Percentiles rank a stretch among this genome's conserved stretches.
Conservation (phyloP, 2,113 vertebrate genomes). For the Probosciger aterrimus region DNA sequence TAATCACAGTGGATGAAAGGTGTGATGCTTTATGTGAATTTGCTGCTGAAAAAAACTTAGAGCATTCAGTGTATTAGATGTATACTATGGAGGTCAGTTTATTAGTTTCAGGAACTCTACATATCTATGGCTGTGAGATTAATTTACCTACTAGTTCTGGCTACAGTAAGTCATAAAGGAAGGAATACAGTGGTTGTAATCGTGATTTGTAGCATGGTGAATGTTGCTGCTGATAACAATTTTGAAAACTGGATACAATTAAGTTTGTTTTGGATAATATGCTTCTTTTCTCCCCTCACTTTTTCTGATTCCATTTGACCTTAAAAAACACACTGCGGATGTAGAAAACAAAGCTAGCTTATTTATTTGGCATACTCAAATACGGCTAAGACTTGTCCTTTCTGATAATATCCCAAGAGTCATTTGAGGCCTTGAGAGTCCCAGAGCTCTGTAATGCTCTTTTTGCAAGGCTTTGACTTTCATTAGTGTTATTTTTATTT, state of each 20-base stretch:
- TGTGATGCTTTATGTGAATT: not conserved
- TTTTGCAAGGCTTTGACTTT: not conserved
- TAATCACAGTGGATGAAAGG: not conserved
- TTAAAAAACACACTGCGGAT: not conserved
- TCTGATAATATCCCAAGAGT: not conserved
- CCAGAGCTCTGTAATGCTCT: not conserved
- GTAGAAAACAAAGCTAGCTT: not conserved
- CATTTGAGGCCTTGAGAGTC: not conserved
- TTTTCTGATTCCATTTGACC: not conserved
- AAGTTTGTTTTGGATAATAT: not conserved
- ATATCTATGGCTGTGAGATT: not conserved
- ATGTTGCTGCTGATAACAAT: not conserved
- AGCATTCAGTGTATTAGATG: not conserved
- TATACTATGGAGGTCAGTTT: not conserved
- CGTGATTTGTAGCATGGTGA: not conserved
- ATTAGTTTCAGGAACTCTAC: not conserved
- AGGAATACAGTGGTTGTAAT: not conserved
- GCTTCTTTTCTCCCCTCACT: not conserved
- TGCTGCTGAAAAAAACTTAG: not conserved
- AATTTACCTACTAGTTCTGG: not conserved
- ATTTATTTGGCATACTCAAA: not conserved
- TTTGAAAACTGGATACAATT: not conserved
- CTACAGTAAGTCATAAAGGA: not conserved
- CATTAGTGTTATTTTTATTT: not conserved
- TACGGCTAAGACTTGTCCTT: not conserved